A percentile compares a stretch with the other conserved stretches of the same genome.
Conservation (phyloP, 2,888 invertebrate species). For the Anoncus sp. region DNA sequence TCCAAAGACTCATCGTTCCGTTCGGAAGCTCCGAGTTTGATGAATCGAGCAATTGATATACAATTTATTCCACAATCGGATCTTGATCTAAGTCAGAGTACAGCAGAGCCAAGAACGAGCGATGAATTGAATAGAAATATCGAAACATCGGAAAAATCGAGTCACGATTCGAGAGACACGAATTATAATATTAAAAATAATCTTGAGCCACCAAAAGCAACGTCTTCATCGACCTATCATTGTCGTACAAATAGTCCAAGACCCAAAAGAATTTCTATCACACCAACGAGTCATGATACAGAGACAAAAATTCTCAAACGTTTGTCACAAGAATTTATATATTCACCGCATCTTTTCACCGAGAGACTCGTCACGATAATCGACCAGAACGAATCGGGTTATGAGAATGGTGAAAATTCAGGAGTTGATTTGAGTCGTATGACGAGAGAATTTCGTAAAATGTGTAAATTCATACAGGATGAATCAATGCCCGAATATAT, state of each 20-base stretch:
- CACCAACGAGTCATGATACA: not conserved
- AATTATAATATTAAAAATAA: slow-evolving; percentile 49
- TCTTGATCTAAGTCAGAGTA: slow-evolving; percentile 37
- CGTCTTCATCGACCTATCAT: not conserved
- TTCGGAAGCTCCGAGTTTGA: slow-evolving; percentile 41
- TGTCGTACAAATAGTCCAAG: not conserved
- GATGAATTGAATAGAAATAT: slow-evolving; percentile 41
- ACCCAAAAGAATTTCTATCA: not conserved
- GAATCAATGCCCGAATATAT: slow-evolving; percentile 76
- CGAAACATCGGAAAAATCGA: slow-evolving; percentile 11
- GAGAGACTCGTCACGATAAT: slow-evolving; percentile 76
- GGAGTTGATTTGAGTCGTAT: slow-evolving; percentile 74
- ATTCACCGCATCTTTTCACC: slow-evolving; percentile 75
- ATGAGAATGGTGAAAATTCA: slow-evolving; percentile 59
- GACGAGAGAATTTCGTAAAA: slow-evolving; percentile 75
- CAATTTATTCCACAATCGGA: slow-evolving; percentile 37
- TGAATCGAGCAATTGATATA: slow-evolving; percentile 51
- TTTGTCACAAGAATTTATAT: slow-evolving; percentile 72
- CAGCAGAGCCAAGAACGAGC: slow-evolving; percentile 10
- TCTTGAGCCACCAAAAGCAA: not conserved
- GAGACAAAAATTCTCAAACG: slow-evolving; percentile 66
- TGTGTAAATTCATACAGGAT: slow-evolving; percentile 78
- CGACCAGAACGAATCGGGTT: slow-evolving; percentile 74
- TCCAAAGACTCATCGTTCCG: slow-evolving; percentile 21
- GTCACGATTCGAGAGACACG: slow-evolving; percentile 32